Conservation (phyloP, 2,113 vertebrate genomes). For the Sciurus niger region DNA sequence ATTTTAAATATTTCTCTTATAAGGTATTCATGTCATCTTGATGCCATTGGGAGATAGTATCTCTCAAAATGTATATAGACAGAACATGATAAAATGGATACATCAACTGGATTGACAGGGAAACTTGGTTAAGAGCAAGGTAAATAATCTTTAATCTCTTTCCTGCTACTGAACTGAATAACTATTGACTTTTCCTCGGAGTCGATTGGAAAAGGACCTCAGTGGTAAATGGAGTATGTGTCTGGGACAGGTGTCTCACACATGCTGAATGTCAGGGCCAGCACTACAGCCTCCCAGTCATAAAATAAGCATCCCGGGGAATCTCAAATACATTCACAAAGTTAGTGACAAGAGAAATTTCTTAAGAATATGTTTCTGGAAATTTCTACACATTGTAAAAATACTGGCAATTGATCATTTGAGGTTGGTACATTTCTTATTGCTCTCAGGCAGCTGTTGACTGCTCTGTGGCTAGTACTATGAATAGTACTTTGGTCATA, state of each 20-base stretch:
- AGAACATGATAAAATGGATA: constrained; percentile 43
- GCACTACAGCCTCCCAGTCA: background rate
- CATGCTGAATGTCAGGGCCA: background rate
- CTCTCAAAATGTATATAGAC: background rate
- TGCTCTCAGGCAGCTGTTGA: background rate
- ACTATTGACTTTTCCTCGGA: constrained; percentile 66
- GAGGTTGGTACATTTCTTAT: background rate
- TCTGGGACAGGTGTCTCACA: background rate
- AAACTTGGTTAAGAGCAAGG: constrained; percentile 64
- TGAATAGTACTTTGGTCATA: background rate
- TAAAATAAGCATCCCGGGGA: background rate
- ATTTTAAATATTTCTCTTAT: constrained; percentile 58
- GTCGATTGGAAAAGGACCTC: constrained; percentile 40
- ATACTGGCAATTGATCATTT: background rate
- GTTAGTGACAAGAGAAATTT: background rate
- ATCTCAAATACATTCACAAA: background rate
- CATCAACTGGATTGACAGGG: background rate
- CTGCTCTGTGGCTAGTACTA: background rate
- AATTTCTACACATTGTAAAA: background rate
- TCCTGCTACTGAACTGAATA: constrained; percentile 40
- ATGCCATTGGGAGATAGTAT: background rate
- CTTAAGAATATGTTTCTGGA: background rate
- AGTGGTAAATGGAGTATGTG: background rate
- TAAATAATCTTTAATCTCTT: constrained; percentile 69
- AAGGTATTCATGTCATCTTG: background rate